Evolutionary conservation across 2,113 vertebrate genomes (phyloP).

Genomic region (Jacana jacana): DNA sequence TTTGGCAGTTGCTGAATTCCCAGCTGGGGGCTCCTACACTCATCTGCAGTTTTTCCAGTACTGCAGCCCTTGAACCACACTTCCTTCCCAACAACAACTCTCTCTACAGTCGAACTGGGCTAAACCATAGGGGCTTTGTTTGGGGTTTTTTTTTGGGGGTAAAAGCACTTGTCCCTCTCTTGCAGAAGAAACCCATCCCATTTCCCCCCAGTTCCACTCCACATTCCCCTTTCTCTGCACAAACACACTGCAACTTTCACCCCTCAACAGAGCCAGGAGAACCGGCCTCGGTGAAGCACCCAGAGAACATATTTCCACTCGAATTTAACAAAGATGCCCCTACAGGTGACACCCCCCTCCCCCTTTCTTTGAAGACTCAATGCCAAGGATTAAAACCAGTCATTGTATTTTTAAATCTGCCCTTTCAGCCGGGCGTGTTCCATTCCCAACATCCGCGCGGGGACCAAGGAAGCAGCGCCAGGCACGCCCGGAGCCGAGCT

Average conservation of each 20-base stretch:
- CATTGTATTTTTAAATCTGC: background rate
- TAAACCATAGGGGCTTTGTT: no score
- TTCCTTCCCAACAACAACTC: background rate
- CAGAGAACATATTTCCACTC: background rate
- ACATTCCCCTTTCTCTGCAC: background rate
- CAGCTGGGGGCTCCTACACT: background rate
- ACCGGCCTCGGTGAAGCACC: background rate
- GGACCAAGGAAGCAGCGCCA: background rate
- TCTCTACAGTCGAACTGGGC: background rate
- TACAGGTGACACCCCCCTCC: background rate
- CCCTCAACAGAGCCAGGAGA: background rate
- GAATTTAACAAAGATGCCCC: background rate
- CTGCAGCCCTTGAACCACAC: background rate
- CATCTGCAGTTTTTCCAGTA: no score
- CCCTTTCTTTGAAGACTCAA: background rate
- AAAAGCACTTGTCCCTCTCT: background rate
- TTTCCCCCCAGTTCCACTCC: no score
- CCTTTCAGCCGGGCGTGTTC: background rate
- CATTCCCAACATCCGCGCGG: fast-evolving
- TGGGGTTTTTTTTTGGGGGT: no score
- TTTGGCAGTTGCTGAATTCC: background rate
- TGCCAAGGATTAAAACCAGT: background rate
- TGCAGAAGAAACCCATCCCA: background rate
- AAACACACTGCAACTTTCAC: background rate
- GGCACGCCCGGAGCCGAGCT: background rate